Evolutionary conservation across 2,113 vertebrate species (phyloP).

Genomic region (Toxostoma redivivum): DNA sequence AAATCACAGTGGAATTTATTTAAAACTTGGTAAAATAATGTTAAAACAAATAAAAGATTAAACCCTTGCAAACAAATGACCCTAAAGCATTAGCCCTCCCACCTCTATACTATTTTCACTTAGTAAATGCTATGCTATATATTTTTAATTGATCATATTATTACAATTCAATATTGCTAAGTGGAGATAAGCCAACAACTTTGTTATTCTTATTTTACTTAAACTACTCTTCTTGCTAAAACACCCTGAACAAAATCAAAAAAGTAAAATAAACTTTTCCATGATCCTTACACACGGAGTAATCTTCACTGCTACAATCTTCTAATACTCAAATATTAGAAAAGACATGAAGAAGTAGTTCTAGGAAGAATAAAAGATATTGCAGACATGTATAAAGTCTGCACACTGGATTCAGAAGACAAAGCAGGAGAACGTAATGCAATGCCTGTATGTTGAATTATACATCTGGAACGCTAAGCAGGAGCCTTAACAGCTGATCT

Average conservation of each 20-base stretch:
- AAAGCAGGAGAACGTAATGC: neutral
- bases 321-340: neutral
- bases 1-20: neutral
- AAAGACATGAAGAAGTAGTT: neutral
- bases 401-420: neutral
- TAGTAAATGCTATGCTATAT: neutral
- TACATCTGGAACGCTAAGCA: neutral
- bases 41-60: neutral
- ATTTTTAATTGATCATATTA: neutral
- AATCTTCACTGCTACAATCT: neutral
- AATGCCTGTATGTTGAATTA: neutral
- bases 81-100: neutral
- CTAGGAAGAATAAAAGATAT: neutral
- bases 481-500: neutral
- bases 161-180: neutral
- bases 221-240: neutral
- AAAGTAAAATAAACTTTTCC: neutral
- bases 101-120: neutral
- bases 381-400: neutral
- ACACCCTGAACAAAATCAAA: neutral
- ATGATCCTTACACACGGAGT: accelerated
- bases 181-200: neutral
- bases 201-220: neutral
- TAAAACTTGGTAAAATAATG: neutral
- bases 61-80: neutral